Base-by-base conservation (phyloP, 2,113 vertebrate species). In the Bubo bubo region DNA sequence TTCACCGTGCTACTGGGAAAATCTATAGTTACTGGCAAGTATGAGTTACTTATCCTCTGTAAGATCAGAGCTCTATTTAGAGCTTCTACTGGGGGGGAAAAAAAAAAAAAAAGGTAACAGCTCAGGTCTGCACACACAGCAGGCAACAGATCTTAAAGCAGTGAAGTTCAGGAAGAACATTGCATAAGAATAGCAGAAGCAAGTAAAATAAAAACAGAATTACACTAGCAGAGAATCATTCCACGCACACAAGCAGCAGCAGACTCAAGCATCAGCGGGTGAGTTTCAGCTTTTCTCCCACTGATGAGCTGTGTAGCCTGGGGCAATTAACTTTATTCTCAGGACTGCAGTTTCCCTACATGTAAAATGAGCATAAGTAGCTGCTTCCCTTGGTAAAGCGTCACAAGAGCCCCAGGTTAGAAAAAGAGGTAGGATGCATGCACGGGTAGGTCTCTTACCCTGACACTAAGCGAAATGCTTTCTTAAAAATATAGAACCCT, bases 371-470 rank as follows among this genome's bases (percentile, higher is more conserved):
- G 32, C 5, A 0, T 2, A 47, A 55, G 21, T 3, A 75, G 39
- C 19, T 12, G 23, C 37, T n/a, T 79, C 39, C 58, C 49, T 45
- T 6, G 9, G 17, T 28, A 5, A 59, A 43, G 21, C 0, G 17
- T 56, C 55, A 7, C 26, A 6, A 20, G 53, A 77, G 47, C 64
- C 86, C 37, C 50, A 2, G 30, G 64, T 39, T 19, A 60, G 34
- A 20, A 22, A 86, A 47, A 10, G 16, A 16, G 9, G n/a, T 2
- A 32, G 20, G 3, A 19, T 1, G 8, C 6, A 3, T 0, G 32
- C 49, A 8, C 2, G 2, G 68, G 45, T 50, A 9, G 2, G 4
- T 49, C 56, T 30, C 68, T 19, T 8, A 28, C 59, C 47, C 58
- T 6, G 14, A 5, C 8, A 9, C 75, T 35, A 12, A 2, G 1